Evolutionary conservation across 2,888 invertebrate species (phyloP).

Genomic region (Diachrysia chrysitis): DNA sequence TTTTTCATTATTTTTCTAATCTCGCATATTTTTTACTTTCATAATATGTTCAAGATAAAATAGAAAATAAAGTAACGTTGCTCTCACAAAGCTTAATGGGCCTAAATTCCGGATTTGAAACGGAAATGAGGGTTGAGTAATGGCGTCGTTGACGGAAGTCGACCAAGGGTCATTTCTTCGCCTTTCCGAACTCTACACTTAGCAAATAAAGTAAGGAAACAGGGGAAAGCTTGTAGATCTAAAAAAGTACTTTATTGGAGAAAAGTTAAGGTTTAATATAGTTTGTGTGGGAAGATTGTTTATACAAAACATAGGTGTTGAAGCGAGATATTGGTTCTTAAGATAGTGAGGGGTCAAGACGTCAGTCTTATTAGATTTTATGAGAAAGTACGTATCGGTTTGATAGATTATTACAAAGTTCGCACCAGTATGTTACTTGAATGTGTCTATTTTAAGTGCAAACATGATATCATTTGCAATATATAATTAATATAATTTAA

Average conservation of each 20-base stretch:
- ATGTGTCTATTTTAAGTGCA: slow-evolving; percentile 14
- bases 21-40: not conserved
- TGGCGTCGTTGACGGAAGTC: slow-evolving; percentile 74
- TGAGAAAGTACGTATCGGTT: slow-evolving; percentile 39
- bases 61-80: slow-evolving; percentile 8
- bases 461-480: slow-evolving; percentile 13
- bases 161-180: slow-evolving; percentile 69
- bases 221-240: slow-evolving; percentile 47
- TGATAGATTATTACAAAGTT: slow-evolving; percentile 42
- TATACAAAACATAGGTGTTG: slow-evolving; percentile 61
- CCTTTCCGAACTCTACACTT: slow-evolving; percentile 67
- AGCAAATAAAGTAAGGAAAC: slow-evolving; percentile 69
- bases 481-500: not conserved
- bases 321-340: slow-evolving; percentile 61
- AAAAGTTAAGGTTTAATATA: slow-evolving; percentile 33
- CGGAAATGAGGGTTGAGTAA: slow-evolving; percentile 78
- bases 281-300: slow-evolving; percentile 48
- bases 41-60: not conserved
- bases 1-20: not conserved
- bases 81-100: slow-evolving; percentile 59
- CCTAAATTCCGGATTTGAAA: slow-evolving; percentile 64
- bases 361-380: slow-evolving; percentile 58
- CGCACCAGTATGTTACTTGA: slow-evolving; percentile 23
- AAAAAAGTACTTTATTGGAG: slow-evolving; percentile 17
- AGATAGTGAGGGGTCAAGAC: slow-evolving; percentile 61